Percentiles rank a stretch among this genome's conserved stretches.
Conservation (phyloP, 2,888 invertebrate genomes). For the Tupiocoris notatus region DNA sequence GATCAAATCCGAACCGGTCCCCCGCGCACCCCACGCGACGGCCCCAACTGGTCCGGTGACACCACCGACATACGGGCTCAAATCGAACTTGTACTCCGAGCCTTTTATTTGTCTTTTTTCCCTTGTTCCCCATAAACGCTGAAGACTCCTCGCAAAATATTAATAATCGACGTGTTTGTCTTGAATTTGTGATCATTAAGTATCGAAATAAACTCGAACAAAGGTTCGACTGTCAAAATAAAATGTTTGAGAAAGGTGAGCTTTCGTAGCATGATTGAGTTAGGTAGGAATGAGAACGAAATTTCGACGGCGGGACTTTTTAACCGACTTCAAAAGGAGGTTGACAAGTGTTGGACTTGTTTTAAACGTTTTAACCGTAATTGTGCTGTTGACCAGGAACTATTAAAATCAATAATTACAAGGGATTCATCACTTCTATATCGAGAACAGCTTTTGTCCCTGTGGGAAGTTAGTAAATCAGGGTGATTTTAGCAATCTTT, state of each 20-base stretch:
- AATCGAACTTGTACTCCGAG: constrained; percentile 30
- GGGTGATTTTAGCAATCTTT: too few species aligned
- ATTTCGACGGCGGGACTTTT: too few species aligned
- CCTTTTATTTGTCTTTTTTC: constrained; percentile 17
- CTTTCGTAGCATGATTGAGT: background rate
- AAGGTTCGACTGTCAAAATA: background rate
- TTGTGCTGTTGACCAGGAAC: too few species aligned
- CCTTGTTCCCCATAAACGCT: background rate
- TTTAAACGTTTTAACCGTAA: too few species aligned
- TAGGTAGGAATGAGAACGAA: too few species aligned
- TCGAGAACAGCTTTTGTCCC: too few species aligned
- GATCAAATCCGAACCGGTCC: constrained; percentile 31
- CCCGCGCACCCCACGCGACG: background rate
- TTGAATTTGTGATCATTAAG: background rate
- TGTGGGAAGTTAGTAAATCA: too few species aligned
- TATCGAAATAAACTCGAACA: background rate
- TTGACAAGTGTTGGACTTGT: too few species aligned
- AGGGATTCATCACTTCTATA: too few species aligned
- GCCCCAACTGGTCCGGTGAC: constrained; percentile 36
- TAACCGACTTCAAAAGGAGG: too few species aligned
- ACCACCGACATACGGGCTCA: constrained; percentile 37
- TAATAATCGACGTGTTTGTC: background rate
- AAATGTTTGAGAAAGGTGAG: background rate
- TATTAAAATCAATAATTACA: too few species aligned
- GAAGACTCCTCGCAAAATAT: background rate